Base-by-base conservation (phyloP, 2,888 invertebrate genomes). In the Cheilosia vulpina region DNA sequence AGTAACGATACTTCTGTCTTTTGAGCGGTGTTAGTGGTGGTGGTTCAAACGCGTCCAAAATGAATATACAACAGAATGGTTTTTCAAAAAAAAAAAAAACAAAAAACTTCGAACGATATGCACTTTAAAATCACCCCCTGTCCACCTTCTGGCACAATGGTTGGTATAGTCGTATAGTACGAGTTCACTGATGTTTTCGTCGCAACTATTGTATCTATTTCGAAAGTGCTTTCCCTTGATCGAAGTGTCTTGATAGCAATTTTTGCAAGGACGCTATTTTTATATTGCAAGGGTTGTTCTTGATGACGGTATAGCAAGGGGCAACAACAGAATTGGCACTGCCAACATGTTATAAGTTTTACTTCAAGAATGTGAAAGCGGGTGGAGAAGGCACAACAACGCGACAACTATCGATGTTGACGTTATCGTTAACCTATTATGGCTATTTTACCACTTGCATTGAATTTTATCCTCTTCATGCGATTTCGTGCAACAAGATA, bases 211-310 rank as follows among this genome's bases (percentile, higher is more conserved):
- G 69, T 75, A 75, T 75, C 80, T 63, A 52, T 58, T 69, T 65
- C 75, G 75, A 80, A 84, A 84, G 80, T 80, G 65, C 69, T 75
- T 71, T 73, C 63, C n/a, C 41, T 73, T 53, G 84, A 84, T 84
- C 84, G 65, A 60, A 84, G 75, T 84, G 84, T 76, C 75, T 45
- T 65, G 84, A 84, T 84, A 80, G 75, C 60, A 75, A 34, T 69
- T 50, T 55, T 60, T 71, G 27, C 41, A 75, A 65, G 69, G 75
- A 80, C 68, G 58, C 52, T 69, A 31, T 52, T 1, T 72, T 55
- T 73, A 17, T 45, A 27, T 53, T 80, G 63, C 55, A 63, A 58
- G 58, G 11, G 52, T 52, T 55, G 55, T 71, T 13, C 31, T 43
- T 72, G 71, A 72, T 66, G 71, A 41, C 60, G 62, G 66, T 31